Conservation (phyloP, 2,797 vertebrate genomes). For the Acanthurus leucopareius region DNA sequence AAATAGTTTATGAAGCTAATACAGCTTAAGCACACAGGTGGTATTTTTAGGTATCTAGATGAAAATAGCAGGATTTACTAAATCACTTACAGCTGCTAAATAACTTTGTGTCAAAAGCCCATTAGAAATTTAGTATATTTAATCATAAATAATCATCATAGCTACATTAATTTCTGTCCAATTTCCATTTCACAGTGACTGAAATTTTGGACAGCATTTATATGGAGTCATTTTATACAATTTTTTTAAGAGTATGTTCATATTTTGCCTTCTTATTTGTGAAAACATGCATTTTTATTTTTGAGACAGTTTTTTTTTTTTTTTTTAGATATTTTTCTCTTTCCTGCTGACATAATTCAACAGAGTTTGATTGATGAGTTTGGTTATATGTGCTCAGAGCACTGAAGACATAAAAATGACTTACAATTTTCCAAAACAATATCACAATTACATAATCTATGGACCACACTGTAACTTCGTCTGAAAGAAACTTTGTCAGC, state of each 20-base stretch:
- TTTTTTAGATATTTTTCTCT: not conserved
- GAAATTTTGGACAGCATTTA: not conserved
- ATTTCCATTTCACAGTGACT: not conserved
- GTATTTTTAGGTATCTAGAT: not conserved
- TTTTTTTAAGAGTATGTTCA: no score
- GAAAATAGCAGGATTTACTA: not conserved
- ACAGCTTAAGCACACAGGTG: not conserved
- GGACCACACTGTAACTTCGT: not conserved
- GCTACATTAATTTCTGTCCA: not conserved
- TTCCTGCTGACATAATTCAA: not conserved
- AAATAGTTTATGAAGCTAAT: not conserved
- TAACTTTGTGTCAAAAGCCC: not conserved
- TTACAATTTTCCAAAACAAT: not conserved
- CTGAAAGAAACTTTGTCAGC: not conserved
- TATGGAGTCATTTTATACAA: not conserved
- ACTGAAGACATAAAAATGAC: no score
- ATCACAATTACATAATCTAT: not conserved
- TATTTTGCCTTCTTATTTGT: no score
- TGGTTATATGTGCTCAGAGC: not conserved
- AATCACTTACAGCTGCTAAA: not conserved
- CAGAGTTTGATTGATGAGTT: not conserved
- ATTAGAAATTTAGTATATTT: not conserved
- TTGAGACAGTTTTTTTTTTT: not conserved
- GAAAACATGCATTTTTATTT: no score
- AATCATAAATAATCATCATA: not conserved